These are phyloP conservation scores for Macrocentrus cingulum DNA, from an alignment of 1,140 invertebrate species.

Conservation along the genomic window DNA sequence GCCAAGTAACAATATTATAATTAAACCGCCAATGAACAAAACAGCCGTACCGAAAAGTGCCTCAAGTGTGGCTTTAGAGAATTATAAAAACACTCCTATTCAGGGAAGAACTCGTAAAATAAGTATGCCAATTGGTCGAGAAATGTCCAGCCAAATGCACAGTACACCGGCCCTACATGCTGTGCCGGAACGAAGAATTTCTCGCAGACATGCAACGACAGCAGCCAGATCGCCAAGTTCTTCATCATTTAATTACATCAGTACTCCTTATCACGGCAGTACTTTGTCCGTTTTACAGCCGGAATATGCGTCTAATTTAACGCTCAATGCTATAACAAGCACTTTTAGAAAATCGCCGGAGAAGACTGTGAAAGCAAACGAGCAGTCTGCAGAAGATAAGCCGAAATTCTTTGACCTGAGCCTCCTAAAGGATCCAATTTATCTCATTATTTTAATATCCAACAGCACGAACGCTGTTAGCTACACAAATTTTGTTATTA, in stretches of 20 bases:
- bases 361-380: conserved; percentile 40
- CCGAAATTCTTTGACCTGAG: conserved; percentile 75
- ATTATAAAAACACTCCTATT: conserved; percentile 54
- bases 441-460: conserved; percentile 78
- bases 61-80: conserved; percentile 61
- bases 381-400: conserved; percentile 53
- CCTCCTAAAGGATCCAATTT: conserved; percentile 76
- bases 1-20: conserved; percentile 21
- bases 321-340: conserved; percentile 67
- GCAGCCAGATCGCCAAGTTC: conserved; percentile 71
- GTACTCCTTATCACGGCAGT: conserved; percentile 80
- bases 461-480: conserved; percentile 83
- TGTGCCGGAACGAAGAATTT: conserved; percentile 58
- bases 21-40: conserved; percentile 26
- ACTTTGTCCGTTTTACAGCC: conserved; percentile 76
- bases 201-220: conserved; percentile 43
- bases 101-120: conserved; percentile 60
- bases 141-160: conserved; percentile 61
- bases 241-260: conserved; percentile 80
- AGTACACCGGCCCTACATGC: conserved; percentile 64
- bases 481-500: conserved; percentile 82
- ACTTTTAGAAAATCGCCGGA: conserved; percentile 55
- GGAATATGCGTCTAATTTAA: conserved; percentile 75
- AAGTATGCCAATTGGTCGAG: conserved; percentile 57
- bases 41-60: conserved; percentile 55